Base-by-base conservation (phyloP, 2,888 invertebrate genomes). In the Aphrophora alni region DNA sequence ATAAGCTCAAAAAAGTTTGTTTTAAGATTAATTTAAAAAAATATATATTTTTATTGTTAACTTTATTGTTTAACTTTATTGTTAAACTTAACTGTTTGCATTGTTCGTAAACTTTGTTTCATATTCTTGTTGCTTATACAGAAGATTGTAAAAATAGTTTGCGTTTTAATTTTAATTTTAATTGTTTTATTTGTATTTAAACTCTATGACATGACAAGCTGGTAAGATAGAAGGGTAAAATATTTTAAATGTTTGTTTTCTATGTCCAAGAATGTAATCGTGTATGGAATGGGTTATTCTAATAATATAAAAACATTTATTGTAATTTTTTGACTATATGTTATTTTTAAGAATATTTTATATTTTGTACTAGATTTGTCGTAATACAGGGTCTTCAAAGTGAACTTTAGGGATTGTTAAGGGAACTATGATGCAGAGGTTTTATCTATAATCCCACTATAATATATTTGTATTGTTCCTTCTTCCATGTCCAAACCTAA, bases 361-460 rank as follows among this genome's bases (percentile, higher is more conserved):
- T 59, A 59, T 59, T 59, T 59, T 59, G 21, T 59, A 59, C 59
- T 59, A 59, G 59, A 59, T 21, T 33, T 44, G n/a, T 59, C 59
- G 21, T 3, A 59, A 59, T 59, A 59, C 59, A 59, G 59, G 59
- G 59, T 59, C 59, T 59, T 44, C 8, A 33, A 44, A 44, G 44
- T 44, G 44, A 44, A 44, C 44, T 44, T 44, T 59, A 59, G 59
- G 59, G 59, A 59, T 59, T 59, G 59, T 59, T 59, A 59, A 59
- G 10, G 59, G 59, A 44, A 44, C 8, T 44, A 14, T 44, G 44
- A 44, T 44, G 44, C 44, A 44, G 44, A 59, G 59, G 21, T 59
- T 59, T 59, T 59, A 59, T 59, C 21, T 44, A 44, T 8, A 8
- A 14, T 14, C 2, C 44, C 12, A 44, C 33, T 44, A 59, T 21